phyloP scores from a whole-genome alignment of 1,140 invertebrate species.

The Anastatus disparis region DNA sequence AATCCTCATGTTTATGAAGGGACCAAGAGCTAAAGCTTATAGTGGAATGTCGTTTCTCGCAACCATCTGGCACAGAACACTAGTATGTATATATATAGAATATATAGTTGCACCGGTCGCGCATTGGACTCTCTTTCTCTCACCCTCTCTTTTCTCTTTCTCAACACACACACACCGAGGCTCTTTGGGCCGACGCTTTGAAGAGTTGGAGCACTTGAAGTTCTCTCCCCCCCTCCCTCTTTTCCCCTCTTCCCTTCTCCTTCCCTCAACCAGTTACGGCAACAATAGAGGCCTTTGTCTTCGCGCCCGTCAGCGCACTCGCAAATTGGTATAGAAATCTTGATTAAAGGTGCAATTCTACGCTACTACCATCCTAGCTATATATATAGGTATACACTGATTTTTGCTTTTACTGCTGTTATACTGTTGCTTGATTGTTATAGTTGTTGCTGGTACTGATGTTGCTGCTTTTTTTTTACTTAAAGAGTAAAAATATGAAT shows the following conservation, averaged over 20 bases:
- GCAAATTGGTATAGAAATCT: slow-evolving; percentile 69
- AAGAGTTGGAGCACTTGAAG: slow-evolving; percentile 62
- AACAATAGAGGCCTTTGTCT: slow-evolving; percentile 68
- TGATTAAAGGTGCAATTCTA: slow-evolving; percentile 67
- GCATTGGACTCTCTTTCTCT: not conserved
- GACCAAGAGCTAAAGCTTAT: no score
- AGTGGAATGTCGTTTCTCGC: not conserved
- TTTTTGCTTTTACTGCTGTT: no score
- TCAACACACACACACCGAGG: no score
- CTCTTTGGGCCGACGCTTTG: slow-evolving; percentile 37
- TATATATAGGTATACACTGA: no score
- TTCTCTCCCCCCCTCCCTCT: no score
- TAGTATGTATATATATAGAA: not conserved
- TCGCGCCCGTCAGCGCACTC: slow-evolving; percentile 64
- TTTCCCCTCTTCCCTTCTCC: no score
- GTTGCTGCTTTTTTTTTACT: no score
- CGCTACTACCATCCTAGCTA: no score
- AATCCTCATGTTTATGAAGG: not conserved
- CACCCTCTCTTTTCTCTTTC: not conserved
- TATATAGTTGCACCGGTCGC: not conserved
- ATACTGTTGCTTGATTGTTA: no score
- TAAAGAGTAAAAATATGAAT: no score
- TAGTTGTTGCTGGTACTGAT: no score
- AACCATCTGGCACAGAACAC: slow-evolving; percentile 1
- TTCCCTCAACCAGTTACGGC: slow-evolving; percentile 67